Conservation (phyloP, 2,113 vertebrate species). For the Dryoscopus gambensis region DNA sequence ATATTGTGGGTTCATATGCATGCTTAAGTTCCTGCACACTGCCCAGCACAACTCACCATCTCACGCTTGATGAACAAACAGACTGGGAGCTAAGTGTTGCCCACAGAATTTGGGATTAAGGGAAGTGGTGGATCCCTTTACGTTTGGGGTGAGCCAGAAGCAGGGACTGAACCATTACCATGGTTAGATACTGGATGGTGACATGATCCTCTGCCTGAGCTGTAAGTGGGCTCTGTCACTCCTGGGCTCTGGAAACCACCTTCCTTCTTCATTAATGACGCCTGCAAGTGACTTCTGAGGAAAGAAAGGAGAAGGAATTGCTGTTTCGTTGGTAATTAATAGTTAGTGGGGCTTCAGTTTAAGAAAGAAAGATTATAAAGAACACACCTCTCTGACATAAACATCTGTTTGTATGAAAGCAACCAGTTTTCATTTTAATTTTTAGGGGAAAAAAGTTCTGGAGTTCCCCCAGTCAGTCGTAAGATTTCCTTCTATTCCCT, state of each 20-base stretch:
- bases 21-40: not conserved
- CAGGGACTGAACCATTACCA: not conserved
- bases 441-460: not conserved
- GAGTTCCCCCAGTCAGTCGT: not conserved
- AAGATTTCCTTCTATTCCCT: not conserved
- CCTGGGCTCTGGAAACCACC: not conserved
- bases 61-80: not conserved
- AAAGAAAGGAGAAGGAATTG: not conserved
- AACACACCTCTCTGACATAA: not conserved
- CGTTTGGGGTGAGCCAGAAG: not conserved
- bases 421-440: not conserved
- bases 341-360: not conserved
- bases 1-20: accelerated
- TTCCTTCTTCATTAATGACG: not conserved
- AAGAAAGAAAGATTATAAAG: not conserved
- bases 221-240: not conserved
- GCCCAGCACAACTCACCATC: not conserved
- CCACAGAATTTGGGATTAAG: not conserved
- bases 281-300: not conserved
- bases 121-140: not conserved
- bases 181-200: not conserved
- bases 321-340: not conserved
- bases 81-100: not conserved
- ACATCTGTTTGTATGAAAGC: not conserved
- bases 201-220: not conserved